Conservation (phyloP, 2,113 vertebrate species). For the Silurus meridionalis region DNA sequence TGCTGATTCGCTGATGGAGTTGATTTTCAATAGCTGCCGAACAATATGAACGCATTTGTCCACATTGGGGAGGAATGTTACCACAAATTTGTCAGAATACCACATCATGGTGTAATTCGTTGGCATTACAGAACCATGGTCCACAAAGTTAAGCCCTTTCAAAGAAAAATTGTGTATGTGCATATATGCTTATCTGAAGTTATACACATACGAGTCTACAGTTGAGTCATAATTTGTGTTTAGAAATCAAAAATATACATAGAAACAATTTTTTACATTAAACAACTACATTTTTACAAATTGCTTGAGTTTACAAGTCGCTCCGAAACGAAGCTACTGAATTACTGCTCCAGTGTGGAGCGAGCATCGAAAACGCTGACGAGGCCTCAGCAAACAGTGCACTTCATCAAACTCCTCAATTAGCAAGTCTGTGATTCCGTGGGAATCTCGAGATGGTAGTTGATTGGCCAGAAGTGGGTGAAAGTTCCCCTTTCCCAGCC, state of each 20-base stretch:
- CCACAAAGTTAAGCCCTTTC: conserved; percentile 53
- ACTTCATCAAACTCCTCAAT: conserved; percentile 76
- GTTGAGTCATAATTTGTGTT: conserved; percentile 68
- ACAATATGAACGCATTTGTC: conserved; percentile 82
- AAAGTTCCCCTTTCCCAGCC: conserved; percentile 58
- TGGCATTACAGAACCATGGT: conserved; percentile 61
- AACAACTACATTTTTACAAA: conserved; percentile 60
- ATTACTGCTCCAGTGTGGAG: conserved; percentile 93
- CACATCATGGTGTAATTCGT: conserved; percentile 54
- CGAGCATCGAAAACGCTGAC: conserved; percentile 74
- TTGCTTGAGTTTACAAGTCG: conserved; percentile 67
- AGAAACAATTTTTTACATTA: conserved; percentile 66
- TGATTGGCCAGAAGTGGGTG: conserved; percentile 61
- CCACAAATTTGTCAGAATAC: conserved; percentile 69
- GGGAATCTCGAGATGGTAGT: conserved; percentile 76
- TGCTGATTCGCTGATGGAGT: conserved; percentile 73
- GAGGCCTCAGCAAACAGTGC: conserved; percentile 84
- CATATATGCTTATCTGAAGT: conserved; percentile 61
- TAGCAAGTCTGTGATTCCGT: conserved; percentile 76
- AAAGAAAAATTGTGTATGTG: conserved; percentile 61
- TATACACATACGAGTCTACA: conserved; percentile 72
- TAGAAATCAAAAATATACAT: conserved; percentile 75
- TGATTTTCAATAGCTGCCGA: conserved; percentile 89
- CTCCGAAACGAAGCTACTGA: conserved; percentile 96
- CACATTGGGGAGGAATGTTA: conserved; percentile 83